Percentiles rank a stretch among this genome's conserved stretches.
phyloP scores from a whole-genome alignment of 2,113 vertebrate species.

The Actenoides hombroni region DNA sequence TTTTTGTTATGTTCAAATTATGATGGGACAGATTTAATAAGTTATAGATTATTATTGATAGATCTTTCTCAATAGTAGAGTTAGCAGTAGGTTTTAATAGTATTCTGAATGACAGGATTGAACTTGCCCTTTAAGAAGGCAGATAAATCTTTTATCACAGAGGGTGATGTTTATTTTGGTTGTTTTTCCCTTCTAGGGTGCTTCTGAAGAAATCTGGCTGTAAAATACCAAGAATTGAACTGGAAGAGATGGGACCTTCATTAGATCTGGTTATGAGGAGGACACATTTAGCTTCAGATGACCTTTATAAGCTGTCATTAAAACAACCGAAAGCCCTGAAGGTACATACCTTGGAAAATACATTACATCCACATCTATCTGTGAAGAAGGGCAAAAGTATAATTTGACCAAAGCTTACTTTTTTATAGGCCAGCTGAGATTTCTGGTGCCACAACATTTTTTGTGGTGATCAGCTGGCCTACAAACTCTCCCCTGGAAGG shows the following conservation, averaged over 20 bases:
- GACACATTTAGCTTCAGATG: conserved; percentile 91
- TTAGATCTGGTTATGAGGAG: conserved; percentile 89
- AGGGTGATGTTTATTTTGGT: background rate
- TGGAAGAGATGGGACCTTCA: conserved; percentile 95
- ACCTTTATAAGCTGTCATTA: conserved; percentile 88
- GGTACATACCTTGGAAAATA: conserved; percentile 68
- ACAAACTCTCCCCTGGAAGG: background rate
- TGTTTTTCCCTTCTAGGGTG: conserved; percentile 70
- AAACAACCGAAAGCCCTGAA: conserved; percentile 88
- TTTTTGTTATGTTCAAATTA: background rate
- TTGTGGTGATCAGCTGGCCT: background rate
- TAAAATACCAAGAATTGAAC: conserved; percentile 89
- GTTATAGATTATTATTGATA: background rate
- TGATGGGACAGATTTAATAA: background rate
- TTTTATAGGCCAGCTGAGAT: background rate
- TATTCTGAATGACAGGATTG: background rate
- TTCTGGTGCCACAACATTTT: background rate
- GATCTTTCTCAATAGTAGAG: background rate
- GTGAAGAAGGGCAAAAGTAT: background rate
- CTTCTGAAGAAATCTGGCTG: conserved; percentile 96
- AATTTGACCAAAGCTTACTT: background rate
- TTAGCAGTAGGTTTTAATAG: background rate
- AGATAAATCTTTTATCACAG: background rate
- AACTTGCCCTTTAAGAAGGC: background rate
- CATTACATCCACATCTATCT: background rate